phyloP scores from a whole-genome alignment of 2,888 invertebrate genomes.

The Drosophila recens region DNA sequence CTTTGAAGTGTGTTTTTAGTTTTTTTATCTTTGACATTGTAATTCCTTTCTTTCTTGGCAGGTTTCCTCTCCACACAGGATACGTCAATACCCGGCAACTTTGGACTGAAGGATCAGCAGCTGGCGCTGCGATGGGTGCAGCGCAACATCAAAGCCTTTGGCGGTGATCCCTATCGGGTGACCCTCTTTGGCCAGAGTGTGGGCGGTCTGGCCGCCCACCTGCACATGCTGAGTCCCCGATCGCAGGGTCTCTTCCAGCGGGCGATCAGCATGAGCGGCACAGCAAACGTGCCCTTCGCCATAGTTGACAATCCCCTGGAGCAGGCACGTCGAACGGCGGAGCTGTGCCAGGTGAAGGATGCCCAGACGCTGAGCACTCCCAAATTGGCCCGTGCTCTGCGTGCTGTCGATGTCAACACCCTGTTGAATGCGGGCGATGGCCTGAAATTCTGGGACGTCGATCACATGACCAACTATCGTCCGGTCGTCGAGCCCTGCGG shows the following conservation, averaged over 20 bases:
- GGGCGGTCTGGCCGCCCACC: constrained; percentile 85
- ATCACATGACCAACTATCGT: constrained; percentile 86
- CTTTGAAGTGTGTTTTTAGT: no score
- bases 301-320: constrained; percentile 69
- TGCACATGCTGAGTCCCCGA: constrained; percentile 85
- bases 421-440: constrained; percentile 85
- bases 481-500: constrained; percentile 84
- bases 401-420: constrained; percentile 82
- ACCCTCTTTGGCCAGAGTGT: constrained; percentile 86
- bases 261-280: constrained; percentile 86
- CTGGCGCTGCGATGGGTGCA: constrained; percentile 86
- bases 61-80: constrained; percentile 86
- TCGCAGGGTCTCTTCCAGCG: constrained; percentile 85
- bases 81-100: constrained; percentile 86
- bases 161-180: constrained; percentile 85
- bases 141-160: constrained; percentile 85
- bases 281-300: constrained; percentile 85
- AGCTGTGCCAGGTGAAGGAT: constrained; percentile 84
- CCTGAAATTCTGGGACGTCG: constrained; percentile 86
- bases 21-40: no score
- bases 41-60: constrained; percentile 44
- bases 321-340: constrained; percentile 84
- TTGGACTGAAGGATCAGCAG: constrained; percentile 86
- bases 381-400: constrained; percentile 84
- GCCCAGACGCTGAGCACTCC: constrained; percentile 72